Base-by-base conservation (phyloP, 23 tunicate species). In the Trididemnum clinides region DNA sequence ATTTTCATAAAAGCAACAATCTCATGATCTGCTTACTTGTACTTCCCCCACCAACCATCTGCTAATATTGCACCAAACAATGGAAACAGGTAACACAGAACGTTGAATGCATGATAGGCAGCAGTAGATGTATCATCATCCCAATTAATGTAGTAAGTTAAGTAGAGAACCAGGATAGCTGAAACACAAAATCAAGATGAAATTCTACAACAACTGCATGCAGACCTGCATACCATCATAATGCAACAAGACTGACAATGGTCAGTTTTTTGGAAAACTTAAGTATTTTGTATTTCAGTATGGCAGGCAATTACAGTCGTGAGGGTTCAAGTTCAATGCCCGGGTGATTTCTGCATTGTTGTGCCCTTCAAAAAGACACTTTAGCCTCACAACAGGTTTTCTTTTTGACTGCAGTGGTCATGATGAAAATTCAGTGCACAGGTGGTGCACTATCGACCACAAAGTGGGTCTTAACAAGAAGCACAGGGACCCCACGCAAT, bases 21-120 rank as follows among this genome's bases (percentile, higher is more conserved):
- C 6, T 26, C 18, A 19, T 62, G 23, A 4, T 62, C 31, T 6
- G 37, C 37, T 71, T 82, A 89, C 98, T 51, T 82, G 88, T 94
- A 94, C 71, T 92, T 97, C 32, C 99, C 99, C 88, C 87, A 84
- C 95, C 91, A 92, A 30, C 91, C 85, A 72, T 97, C 99, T 0
- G 99, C 99, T 0, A 97, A 28, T 35, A 97, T 90, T 5, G 97
- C 99, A 0, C 99, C 99, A 38, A 97, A 25, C 66, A 97, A 70
- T 1, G 99, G 99, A 51, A 97, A 88, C 34, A 97, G 82, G 64
- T 97, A 97, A 30, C 88, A 85, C 18, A 96, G 87, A 26, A 93
- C 99, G 58, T 89, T 97, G 87, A 97, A 97, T 10, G 97, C 93
- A 66, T 97, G 99, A 77, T 92, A 97, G 19, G 92, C 93, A 30